phyloP scores from a whole-genome alignment of 1,140 invertebrate species.

The Polypedilum pembai region DNA sequence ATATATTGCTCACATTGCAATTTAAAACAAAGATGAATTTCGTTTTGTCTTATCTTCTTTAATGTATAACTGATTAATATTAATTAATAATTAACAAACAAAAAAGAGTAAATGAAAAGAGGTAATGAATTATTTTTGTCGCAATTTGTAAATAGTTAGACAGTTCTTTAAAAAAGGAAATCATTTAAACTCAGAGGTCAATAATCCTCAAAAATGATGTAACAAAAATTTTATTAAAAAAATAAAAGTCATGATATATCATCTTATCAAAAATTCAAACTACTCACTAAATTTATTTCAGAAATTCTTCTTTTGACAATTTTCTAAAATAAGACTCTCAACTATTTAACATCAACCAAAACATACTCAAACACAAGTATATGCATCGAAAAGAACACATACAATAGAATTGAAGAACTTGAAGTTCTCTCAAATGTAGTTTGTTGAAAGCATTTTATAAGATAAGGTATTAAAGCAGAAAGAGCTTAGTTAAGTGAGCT shows the following conservation, averaged over 20 bases:
- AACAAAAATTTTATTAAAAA: slow-evolving; percentile 20
- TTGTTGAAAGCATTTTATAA: too few species aligned
- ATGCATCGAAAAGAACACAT: too few species aligned
- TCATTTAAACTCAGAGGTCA: background rate
- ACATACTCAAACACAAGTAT: too few species aligned
- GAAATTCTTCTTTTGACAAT: too few species aligned
- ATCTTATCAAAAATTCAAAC: background rate
- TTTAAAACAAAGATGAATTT: background rate
- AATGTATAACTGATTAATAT: background rate
- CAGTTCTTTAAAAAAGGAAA: background rate
- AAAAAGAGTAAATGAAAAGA: background rate
- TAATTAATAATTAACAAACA: background rate
- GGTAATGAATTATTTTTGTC: background rate
- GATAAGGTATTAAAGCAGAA: too few species aligned
- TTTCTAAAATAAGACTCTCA: too few species aligned
- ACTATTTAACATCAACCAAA: too few species aligned
- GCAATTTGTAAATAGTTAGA: background rate
- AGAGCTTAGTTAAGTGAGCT: too few species aligned
- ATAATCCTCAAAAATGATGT: background rate
- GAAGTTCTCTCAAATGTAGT: too few species aligned
- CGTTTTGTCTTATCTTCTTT: background rate
- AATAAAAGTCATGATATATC: slow-evolving; percentile 13
- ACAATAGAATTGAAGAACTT: too few species aligned
- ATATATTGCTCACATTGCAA: slow-evolving; percentile 12
- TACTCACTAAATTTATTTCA: too few species aligned